Evolutionary conservation across 1,140 invertebrate genomes (phyloP).

Genomic region (Sitophilus oryzae): DNA sequence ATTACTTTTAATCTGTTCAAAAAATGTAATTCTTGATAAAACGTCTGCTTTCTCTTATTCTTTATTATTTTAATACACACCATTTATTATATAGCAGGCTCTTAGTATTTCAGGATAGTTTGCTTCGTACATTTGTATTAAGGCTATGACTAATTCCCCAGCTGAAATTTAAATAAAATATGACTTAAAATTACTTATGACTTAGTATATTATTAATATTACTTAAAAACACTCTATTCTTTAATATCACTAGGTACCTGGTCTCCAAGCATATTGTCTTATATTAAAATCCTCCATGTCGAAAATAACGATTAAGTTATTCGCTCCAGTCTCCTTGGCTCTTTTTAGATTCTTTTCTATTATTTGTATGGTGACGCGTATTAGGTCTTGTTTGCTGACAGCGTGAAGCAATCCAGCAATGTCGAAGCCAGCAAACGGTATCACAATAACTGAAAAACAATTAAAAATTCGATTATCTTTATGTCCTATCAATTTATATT

Average conservation of each 20-base stretch:
- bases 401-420: slow-evolving; percentile 76
- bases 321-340: slow-evolving; percentile 48
- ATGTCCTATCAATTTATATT: no score
- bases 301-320: slow-evolving; percentile 68
- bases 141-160: slow-evolving; percentile 72
- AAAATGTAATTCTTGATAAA: no score
- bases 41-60: no score
- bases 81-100: slow-evolving; percentile 77
- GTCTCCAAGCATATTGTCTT: slow-evolving; percentile 77
- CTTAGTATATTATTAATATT: no score
- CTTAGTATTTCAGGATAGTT: slow-evolving; percentile 87
- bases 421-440: slow-evolving; percentile 69
- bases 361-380: slow-evolving; percentile 58
- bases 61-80: no score
- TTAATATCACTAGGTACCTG: slow-evolving; percentile 55
- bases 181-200: no score
- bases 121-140: slow-evolving; percentile 79
- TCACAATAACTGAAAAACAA: slow-evolving; percentile 55
- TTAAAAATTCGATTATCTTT: no score
- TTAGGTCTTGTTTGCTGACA: slow-evolving; percentile 63
- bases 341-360: slow-evolving; percentile 57
- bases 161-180: slow-evolving; percentile 48
- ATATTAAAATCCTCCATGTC: slow-evolving; percentile 83
- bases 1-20: no score
- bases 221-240: no score